Evolutionary conservation across 1,140 invertebrate genomes (phyloP).

Genomic region (Kradibia gibbosae): DNA sequence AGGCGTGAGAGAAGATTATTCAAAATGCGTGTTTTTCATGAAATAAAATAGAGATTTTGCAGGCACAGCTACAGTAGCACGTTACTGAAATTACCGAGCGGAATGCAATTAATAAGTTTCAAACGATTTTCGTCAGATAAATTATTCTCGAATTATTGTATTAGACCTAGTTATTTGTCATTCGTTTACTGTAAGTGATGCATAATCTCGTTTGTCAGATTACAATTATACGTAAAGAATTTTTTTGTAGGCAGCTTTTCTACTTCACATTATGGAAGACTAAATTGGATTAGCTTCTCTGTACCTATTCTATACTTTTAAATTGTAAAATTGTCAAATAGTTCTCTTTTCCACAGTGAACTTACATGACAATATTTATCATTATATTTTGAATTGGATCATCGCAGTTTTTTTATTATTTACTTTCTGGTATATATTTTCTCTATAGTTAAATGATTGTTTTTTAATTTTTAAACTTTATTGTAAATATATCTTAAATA

Average conservation of each 20-base stretch:
- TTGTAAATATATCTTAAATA: too few species aligned
- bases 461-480: too few species aligned
- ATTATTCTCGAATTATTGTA: background rate
- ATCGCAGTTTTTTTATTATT: background rate
- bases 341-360: too few species aligned
- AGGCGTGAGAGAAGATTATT: background rate
- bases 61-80: background rate
- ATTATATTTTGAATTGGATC: background rate
- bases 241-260: background rate
- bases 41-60: background rate
- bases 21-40: too few species aligned
- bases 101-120: background rate
- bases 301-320: too few species aligned
- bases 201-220: constrained; percentile 1
- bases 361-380: too few species aligned
- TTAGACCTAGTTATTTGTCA: background rate
- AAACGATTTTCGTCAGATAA: background rate
- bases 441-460: too few species aligned
- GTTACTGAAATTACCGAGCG: background rate
- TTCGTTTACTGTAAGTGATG: background rate
- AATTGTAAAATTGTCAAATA: too few species aligned
- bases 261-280: background rate
- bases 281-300: too few species aligned
- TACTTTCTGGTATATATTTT: background rate
- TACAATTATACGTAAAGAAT: background rate